Evolutionary conservation across 1,140 invertebrate genomes (phyloP).

Genomic region (Piezodorus guildinii): DNA sequence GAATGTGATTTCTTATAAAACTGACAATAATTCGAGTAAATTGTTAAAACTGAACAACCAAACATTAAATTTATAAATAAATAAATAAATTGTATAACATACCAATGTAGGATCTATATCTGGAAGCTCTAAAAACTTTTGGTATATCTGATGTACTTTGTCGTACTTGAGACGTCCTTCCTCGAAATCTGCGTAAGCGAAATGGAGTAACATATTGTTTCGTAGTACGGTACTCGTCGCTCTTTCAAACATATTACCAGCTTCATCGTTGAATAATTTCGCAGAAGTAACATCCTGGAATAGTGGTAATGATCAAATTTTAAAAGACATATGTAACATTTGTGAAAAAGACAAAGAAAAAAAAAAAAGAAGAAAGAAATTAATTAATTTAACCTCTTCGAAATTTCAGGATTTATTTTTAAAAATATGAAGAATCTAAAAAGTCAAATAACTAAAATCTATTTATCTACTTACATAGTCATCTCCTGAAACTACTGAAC

Average conservation of each 20-base stretch:
- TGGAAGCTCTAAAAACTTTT: conserved; percentile 73
- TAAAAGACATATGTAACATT: too few species aligned
- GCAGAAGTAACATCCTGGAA: conserved; percentile 76
- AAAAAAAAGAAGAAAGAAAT: too few species aligned
- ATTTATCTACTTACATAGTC: too few species aligned
- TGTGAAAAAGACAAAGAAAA: too few species aligned
- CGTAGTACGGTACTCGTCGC: conserved; percentile 74
- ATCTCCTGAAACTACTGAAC: too few species aligned
- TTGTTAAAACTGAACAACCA: background rate
- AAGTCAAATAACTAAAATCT: too few species aligned
- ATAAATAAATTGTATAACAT: conserved; percentile 32
- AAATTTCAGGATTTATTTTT: too few species aligned
- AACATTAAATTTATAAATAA: conserved; percentile 2
- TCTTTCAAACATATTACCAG: conserved; percentile 84
- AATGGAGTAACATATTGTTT: conserved; percentile 88
- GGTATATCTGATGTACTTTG: conserved; percentile 95
- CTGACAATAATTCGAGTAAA: background rate
- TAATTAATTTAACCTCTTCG: too few species aligned
- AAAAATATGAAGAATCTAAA: too few species aligned
- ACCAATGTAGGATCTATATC: conserved; percentile 92
- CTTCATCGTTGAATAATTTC: conserved; percentile 87
- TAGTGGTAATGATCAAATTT: too few species aligned
- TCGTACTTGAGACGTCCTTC: conserved; percentile 93
- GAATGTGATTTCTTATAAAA: background rate
- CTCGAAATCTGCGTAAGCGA: conserved; percentile 98